These are phyloP conservation scores for Hormiphora californensis DNA, from an alignment of 37 sponge, comb jelly and placozoan species.

Conservation along the genomic window DNA sequence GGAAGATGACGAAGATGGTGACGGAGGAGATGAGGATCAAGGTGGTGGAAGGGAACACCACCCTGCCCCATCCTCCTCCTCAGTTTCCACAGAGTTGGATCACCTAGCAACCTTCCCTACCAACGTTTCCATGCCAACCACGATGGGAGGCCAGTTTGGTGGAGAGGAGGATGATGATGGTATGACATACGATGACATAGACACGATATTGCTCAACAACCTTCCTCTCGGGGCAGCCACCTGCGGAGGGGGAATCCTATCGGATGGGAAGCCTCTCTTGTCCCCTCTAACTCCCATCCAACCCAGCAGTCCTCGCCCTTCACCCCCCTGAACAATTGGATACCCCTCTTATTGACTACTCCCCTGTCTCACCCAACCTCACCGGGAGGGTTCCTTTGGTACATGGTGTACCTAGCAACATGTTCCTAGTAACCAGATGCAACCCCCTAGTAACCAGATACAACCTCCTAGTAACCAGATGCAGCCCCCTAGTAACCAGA, in stretches of 20 bases:
- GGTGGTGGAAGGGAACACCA: no score
- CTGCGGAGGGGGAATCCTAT: neutral
- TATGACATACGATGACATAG: constrained; percentile 49
- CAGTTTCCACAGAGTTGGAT: neutral
- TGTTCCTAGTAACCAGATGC: no score
- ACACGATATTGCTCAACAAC: constrained; percentile 53
- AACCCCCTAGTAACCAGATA: no score
- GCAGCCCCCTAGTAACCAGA: no score
- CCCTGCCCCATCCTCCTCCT: constrained; percentile 2
- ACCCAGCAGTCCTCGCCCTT: no score
- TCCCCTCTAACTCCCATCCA: constrained; percentile 35
- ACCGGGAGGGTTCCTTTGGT: no score
- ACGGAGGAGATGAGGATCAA: neutral
- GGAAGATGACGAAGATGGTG: neutral
- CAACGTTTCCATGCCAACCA: constrained; percentile 31
- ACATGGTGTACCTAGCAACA: no score
- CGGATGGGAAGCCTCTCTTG: constrained; percentile 40
- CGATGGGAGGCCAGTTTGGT: neutral
- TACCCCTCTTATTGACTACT: no score
- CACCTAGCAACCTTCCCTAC: constrained; percentile 53
- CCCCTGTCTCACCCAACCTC: constrained; percentile 13
- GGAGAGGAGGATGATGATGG: constrained; percentile 16
- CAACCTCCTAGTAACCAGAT: no score
- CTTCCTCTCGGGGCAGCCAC: neutral
- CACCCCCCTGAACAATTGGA: no score